A percentile compares a stretch with the other conserved stretches of the same genome.
Evolutionary conservation across 2,888 invertebrate species (phyloP).

Genomic region (Meta bourneti): DNA sequence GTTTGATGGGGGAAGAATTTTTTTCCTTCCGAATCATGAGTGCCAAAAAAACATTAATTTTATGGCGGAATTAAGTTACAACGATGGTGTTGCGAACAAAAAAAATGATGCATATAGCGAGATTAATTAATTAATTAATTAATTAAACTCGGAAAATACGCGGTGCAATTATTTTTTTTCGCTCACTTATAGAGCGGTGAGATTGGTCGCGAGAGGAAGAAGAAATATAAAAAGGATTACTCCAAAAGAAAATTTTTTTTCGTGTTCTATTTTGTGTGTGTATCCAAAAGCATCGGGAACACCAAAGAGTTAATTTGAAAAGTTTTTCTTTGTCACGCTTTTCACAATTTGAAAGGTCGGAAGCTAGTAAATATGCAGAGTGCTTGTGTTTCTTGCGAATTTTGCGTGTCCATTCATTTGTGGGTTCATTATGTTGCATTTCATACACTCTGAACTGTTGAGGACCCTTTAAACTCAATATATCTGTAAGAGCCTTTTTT

Average conservation of each 20-base stretch:
- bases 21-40: conserved; percentile 43
- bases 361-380: not conserved
- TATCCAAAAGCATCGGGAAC: conserved; percentile 48
- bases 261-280: conserved; percentile 3
- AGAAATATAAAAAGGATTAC: conserved; percentile 34
- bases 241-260: not conserved
- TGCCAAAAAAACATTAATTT: conserved; percentile 68
- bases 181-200: conserved; percentile 40
- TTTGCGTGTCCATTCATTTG: not conserved
- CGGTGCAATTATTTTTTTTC: conserved; percentile 52
- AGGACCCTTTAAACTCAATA: too few species aligned
- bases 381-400: not conserved
- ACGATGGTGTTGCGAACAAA: conserved; percentile 63
- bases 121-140: conserved; percentile 76
- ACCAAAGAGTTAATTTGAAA: conserved; percentile 58
- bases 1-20: conserved; percentile 63
- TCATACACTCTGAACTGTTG: too few species aligned
- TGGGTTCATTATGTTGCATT: not conserved
- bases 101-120: conserved; percentile 58
- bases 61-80: conserved; percentile 76
- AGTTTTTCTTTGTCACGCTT: conserved; percentile 3
- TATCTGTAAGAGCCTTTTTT: too few species aligned
- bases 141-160: conserved; percentile 72
- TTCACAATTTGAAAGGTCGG: not conserved
- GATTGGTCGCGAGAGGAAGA: conserved; percentile 52